Conservation (phyloP, 2,797 vertebrate species). For the Intellagama lesueurii region DNA sequence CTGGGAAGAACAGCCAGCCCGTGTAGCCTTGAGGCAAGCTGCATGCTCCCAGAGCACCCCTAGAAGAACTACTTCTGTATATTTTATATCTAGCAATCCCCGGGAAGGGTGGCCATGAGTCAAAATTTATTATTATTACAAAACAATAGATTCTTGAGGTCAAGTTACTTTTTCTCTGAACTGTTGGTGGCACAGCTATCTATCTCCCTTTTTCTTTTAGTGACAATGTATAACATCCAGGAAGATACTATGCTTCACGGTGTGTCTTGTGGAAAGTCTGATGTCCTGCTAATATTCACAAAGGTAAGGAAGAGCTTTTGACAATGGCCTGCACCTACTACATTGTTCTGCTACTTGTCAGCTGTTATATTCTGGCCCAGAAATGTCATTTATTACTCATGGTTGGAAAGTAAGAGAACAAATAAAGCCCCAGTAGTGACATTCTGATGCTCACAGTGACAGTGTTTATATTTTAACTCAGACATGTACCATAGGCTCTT, state of each 20-base stretch:
- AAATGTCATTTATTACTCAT: slow-evolving; percentile 55
- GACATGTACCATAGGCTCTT: background rate
- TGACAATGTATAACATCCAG: background rate
- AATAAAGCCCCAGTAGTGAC: slow-evolving; percentile 40
- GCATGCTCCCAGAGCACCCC: too few relatives aligned
- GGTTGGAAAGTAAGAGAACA: slow-evolving; percentile 18
- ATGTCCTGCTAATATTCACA: slow-evolving; percentile 8
- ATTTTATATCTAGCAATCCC: too few relatives aligned
- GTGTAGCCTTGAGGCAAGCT: too few relatives aligned
- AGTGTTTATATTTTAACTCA: slow-evolving; percentile 37
- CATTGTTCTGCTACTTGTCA: background rate
- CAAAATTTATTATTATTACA: too few relatives aligned
- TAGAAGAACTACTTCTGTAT: too few relatives aligned
- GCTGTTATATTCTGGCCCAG: slow-evolving; percentile 44
- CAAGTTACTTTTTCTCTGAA: background rate
- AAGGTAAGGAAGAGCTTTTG: background rate
- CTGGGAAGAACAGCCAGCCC: too few relatives aligned
- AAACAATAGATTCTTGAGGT: too few relatives aligned
- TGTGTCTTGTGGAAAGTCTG: background rate
- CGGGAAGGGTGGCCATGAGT: too few relatives aligned
- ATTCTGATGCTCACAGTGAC: background rate
- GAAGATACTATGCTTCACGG: slow-evolving; percentile 37
- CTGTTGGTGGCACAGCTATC: background rate
- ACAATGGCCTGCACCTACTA: background rate
- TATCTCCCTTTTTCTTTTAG: too few relatives aligned